phyloP scores from a whole-genome alignment of 1,140 invertebrate species.

The Drosophila nigromelanica region DNA sequence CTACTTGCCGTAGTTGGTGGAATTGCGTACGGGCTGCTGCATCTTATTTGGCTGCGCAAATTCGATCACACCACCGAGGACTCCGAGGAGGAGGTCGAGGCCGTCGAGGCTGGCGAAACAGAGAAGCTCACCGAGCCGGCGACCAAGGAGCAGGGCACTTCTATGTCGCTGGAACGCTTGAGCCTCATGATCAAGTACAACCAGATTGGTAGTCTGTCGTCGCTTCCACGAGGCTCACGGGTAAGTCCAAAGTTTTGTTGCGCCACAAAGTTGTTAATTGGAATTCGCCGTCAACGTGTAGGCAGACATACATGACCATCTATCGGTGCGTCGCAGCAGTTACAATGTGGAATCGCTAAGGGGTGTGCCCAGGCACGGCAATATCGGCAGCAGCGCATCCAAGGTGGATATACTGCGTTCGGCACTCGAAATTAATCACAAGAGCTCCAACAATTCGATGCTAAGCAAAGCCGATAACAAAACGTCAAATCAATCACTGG shows the following conservation, averaged over 20 bases:
- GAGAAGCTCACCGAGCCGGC: constrained; percentile 87
- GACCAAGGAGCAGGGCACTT: constrained; percentile 87
- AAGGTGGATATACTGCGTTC: constrained; percentile 88
- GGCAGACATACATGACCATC: constrained; percentile 83
- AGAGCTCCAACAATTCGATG: constrained; percentile 83
- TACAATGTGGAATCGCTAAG: constrained; percentile 81
- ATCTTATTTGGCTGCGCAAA: constrained; percentile 89
- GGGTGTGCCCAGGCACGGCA: constrained; percentile 69
- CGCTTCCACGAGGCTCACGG: constrained; percentile 86
- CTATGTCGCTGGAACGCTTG: constrained; percentile 88
- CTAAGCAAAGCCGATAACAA: constrained; percentile 84
- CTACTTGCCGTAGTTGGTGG: constrained; percentile 88
- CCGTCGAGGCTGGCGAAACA: constrained; percentile 85
- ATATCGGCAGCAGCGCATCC: constrained; percentile 86
- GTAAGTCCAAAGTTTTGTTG: constrained; percentile 68
- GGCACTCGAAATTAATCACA: constrained; percentile 87
- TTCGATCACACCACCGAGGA: constrained; percentile 84
- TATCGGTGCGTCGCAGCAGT: constrained; percentile 83
- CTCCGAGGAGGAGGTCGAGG: constrained; percentile 83
- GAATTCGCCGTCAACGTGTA: constrained; percentile 31
- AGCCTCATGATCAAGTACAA: constrained; percentile 90
- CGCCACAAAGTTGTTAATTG: constrained; percentile 45
- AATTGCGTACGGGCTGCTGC: constrained; percentile 88
- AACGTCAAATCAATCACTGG: constrained; percentile 84
- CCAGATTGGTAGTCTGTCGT: constrained; percentile 89